A percentile compares a stretch with the other conserved stretches of the same genome.
These are phyloP conservation scores for Prolemur simus DNA, from an alignment of 2,113 vertebrate species.

Conservation along the genomic window DNA sequence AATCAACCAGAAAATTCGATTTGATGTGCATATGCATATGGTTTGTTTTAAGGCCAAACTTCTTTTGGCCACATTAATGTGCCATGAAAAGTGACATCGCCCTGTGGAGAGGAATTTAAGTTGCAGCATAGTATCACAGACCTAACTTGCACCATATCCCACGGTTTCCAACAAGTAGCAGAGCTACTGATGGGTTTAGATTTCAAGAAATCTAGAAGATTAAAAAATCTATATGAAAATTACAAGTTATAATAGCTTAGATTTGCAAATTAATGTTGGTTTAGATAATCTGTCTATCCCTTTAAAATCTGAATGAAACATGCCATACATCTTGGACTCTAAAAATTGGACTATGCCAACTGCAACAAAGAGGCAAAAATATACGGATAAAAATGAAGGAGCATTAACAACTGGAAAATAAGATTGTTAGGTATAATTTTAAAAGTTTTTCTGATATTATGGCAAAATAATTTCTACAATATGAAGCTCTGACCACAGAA, in stretches of 20 bases:
- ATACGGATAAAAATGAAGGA: background rate
- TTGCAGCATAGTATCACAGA: background rate
- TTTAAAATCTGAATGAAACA: constrained; percentile 17
- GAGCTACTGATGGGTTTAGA: background rate
- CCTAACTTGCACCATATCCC: background rate
- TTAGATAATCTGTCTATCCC: background rate
- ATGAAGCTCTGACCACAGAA: background rate
- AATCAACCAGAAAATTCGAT: constrained; percentile 44
- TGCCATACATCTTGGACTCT: background rate
- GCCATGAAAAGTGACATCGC: background rate
- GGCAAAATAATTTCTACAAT: constrained; percentile 13
- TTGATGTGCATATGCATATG: background rate
- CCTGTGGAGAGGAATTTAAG: background rate
- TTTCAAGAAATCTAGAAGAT: background rate
- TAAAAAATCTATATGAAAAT: constrained; percentile 26
- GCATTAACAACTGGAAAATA: background rate
- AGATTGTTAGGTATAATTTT: background rate
- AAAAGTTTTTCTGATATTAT: constrained; percentile 7
- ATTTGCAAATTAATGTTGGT: background rate
- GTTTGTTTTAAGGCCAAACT: constrained; percentile 22
- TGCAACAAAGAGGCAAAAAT: background rate
- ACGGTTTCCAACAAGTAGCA: background rate
- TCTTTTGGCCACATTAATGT: background rate
- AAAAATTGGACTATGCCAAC: background rate
- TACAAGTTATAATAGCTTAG: background rate